A percentile compares a stretch with the other conserved stretches of the same genome.
Evolutionary conservation across 2,888 invertebrate genomes (phyloP).

Genomic region (Sialis fuliginosa): DNA sequence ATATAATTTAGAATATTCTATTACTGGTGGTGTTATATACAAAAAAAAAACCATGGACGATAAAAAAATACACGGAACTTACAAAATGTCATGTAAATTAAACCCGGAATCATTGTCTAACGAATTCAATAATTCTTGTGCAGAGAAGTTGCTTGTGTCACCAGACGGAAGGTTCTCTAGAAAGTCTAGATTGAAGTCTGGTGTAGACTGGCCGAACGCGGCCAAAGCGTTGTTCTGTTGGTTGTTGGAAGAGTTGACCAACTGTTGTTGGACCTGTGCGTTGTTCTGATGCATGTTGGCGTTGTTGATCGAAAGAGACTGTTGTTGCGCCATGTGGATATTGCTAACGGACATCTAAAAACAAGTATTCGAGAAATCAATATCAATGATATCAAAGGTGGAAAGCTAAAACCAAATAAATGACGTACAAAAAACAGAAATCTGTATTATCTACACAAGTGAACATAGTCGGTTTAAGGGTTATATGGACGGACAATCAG

Average conservation of each 20-base stretch:
- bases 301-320: conserved; percentile 36
- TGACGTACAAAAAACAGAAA: too few relatives aligned
- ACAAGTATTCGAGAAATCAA: conserved; percentile 7
- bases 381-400: background rate
- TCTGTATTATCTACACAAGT: too few relatives aligned
- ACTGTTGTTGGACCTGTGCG: conserved; percentile 16
- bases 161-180: conserved; percentile 63
- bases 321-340: conserved; percentile 53
- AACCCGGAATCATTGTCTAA: conserved; percentile 57
- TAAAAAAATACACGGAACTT: background rate
- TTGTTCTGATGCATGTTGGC: conserved; percentile 12
- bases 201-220: conserved; percentile 30
- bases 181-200: conserved; percentile 70
- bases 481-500: too few relatives aligned
- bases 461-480: too few relatives aligned
- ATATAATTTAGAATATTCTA: background rate
- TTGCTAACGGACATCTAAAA: conserved; percentile 38
- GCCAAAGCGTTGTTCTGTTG: conserved; percentile 21
- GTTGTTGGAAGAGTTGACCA: conserved; percentile 11
- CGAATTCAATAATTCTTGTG: conserved; percentile 68
- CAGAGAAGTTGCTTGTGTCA: conserved; percentile 59
- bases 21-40: too few relatives aligned
- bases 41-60: background rate
- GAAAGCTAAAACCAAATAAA: too few relatives aligned
- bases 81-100: conserved; percentile 26